These are phyloP conservation scores for Chrysogorgia sp. DNA, from an alignment of 92 coral and sea anemone genomes.

Conservation along the genomic window DNA sequence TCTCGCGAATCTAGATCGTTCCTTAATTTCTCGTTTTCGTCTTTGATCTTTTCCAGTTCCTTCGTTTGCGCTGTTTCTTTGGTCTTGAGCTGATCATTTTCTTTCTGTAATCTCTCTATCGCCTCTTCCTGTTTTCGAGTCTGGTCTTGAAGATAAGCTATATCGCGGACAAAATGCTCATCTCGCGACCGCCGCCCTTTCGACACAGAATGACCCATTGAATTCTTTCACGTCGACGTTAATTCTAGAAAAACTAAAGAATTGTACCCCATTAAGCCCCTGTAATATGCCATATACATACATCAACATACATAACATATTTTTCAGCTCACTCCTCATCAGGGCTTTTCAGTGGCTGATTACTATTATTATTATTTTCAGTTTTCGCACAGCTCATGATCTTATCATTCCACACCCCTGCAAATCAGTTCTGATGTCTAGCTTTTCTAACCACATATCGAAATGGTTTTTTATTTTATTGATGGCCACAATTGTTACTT, in stretches of 20 bases:
- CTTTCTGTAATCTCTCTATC: slow-evolving; percentile 37
- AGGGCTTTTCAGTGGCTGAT: too few relatives aligned
- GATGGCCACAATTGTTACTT: too few relatives aligned
- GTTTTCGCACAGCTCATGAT: too few relatives aligned
- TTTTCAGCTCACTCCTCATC: too few relatives aligned
- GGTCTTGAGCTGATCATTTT: slow-evolving; percentile 29
- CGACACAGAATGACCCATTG: slow-evolving; percentile 40
- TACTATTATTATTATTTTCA: too few relatives aligned
- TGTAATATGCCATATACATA: too few relatives aligned
- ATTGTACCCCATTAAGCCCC: not conserved
- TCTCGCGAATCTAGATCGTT: slow-evolving; percentile 27
- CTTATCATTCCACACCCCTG: too few relatives aligned
- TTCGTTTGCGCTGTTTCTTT: not conserved
- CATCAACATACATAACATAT: too few relatives aligned
- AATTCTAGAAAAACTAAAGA: not conserved
- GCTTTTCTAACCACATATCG: too few relatives aligned
- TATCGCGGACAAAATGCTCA: slow-evolving; percentile 17
- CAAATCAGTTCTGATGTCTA: too few relatives aligned
- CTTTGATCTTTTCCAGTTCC: slow-evolving; percentile 23
- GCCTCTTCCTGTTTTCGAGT: slow-evolving; percentile 47
- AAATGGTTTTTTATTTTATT: too few relatives aligned
- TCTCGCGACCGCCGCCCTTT: not conserved
- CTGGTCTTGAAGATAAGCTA: slow-evolving; percentile 21
- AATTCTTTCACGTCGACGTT: not conserved
- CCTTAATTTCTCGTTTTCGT: slow-evolving; percentile 13